Evolutionary conservation across 2,888 invertebrate genomes (phyloP).

Genomic region (Zygothrica quintamaculata): DNA sequence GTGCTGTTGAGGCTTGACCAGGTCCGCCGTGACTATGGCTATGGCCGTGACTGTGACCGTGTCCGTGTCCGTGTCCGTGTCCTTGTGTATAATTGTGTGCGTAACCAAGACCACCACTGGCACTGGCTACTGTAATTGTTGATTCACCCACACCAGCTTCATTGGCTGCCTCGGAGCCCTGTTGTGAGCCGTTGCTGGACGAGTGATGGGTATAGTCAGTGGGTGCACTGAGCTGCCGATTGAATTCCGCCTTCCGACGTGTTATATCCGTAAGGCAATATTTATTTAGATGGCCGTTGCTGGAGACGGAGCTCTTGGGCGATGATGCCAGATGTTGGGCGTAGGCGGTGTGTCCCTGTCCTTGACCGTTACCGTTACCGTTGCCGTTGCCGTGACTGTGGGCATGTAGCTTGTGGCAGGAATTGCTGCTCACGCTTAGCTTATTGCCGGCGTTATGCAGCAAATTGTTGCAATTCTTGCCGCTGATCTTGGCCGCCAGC

Average conservation of each 20-base stretch:
- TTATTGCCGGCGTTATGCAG: conserved; percentile 77
- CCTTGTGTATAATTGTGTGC: conserved; percentile 15
- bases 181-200: conserved; percentile 79
- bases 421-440: conserved; percentile 79
- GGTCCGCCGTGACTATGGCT: conserved; percentile 16
- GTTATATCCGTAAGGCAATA: conserved; percentile 83
- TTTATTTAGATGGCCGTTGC: conserved; percentile 83
- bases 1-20: conserved; percentile 66
- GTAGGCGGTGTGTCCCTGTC: conserved; percentile 47
- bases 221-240: conserved; percentile 84
- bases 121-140: conserved; percentile 81
- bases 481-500: conserved; percentile 82
- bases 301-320: conserved; percentile 83
- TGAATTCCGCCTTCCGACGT: conserved; percentile 84
- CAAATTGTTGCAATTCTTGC: conserved; percentile 82
- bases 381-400: conserved; percentile 53
- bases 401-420: conserved; percentile 77
- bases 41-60: conserved; percentile 22
- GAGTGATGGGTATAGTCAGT: conserved; percentile 81
- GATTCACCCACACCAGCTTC: conserved; percentile 77
- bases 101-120: conserved; percentile 51
- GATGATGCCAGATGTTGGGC: conserved; percentile 66
- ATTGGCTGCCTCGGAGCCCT: conserved; percentile 76
- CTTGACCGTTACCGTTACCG: conserved; percentile 15
- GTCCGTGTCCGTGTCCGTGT: conserved; percentile 20